Conservation (phyloP, 2,888 invertebrate species). For the Campopleginae sp. region DNA sequence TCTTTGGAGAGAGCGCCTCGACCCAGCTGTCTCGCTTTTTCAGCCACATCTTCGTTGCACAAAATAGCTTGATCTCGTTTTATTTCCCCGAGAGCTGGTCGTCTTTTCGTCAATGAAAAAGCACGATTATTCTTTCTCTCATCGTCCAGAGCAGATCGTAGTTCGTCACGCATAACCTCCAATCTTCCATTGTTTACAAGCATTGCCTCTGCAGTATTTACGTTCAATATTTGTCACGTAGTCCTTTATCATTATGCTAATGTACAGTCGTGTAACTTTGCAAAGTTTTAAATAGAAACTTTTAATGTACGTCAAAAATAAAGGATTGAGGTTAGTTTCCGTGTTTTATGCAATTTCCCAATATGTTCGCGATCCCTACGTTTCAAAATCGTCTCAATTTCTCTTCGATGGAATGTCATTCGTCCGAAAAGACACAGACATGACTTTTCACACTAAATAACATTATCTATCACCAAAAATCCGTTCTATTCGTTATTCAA, state of each 20-base stretch:
- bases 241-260: background rate
- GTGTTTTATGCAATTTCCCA: background rate
- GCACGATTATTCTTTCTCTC: slow-evolving; percentile 75
- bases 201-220: background rate
- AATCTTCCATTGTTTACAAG: slow-evolving; percentile 32
- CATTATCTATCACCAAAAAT: background rate
- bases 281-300: background rate
- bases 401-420: background rate
- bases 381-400: background rate
- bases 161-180: slow-evolving; percentile 73
- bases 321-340: background rate
- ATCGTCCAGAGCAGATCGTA: slow-evolving; percentile 69
- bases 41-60: slow-evolving; percentile 70
- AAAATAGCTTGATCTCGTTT: slow-evolving; percentile 60
- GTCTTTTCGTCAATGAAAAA: slow-evolving; percentile 73
- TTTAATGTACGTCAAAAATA: background rate
- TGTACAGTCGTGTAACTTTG: background rate
- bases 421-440: background rate
- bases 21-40: slow-evolving; percentile 73
- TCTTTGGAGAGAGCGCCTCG: slow-evolving; percentile 73
- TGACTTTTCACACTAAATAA: background rate
- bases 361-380: background rate
- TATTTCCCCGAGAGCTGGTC: slow-evolving; percentile 74
- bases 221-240: background rate
- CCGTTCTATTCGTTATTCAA: background rate